phyloP scores from a whole-genome alignment of 2,888 invertebrate genomes.

The Leucania comma region DNA sequence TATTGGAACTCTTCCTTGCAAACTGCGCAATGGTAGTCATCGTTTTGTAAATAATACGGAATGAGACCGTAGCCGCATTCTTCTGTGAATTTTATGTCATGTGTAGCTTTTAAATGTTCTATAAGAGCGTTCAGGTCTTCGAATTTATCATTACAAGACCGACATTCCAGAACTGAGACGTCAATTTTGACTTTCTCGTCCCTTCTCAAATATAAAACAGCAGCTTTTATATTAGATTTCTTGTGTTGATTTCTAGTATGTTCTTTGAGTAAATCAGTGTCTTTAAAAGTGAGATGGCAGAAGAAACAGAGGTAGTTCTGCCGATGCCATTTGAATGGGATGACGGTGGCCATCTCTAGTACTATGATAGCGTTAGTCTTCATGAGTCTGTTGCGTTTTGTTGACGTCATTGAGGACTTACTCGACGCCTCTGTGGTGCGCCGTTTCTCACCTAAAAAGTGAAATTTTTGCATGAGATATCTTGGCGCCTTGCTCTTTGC shows the following conservation, averaged over 20 bases:
- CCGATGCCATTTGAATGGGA: conserved; percentile 87
- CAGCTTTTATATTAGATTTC: conserved; percentile 77
- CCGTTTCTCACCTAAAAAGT: conserved; percentile 80
- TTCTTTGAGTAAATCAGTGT: conserved; percentile 77
- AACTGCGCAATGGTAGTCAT: conserved; percentile 77
- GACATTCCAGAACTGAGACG: conserved; percentile 74
- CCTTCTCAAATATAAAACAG: conserved; percentile 80
- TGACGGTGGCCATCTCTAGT: conserved; percentile 79
- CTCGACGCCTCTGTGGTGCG: conserved; percentile 67
- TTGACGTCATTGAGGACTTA: conserved; percentile 80
- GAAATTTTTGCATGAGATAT: conserved; percentile 72
- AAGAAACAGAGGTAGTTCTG: conserved; percentile 86
- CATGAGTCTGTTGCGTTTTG: conserved; percentile 82
- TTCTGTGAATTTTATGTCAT: conserved; percentile 72
- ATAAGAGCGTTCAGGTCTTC: conserved; percentile 71
- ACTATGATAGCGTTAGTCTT: conserved; percentile 82
- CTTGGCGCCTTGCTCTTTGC: conserved; percentile 23
- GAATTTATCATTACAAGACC: conserved; percentile 69
- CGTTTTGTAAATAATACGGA: conserved; percentile 77
- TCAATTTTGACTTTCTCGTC: conserved; percentile 87
- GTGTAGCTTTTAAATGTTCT: conserved; percentile 75
- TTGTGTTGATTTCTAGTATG: conserved; percentile 80
- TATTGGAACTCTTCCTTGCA: conserved; percentile 81
- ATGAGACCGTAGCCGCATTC: conserved; percentile 79
- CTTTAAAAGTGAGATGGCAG: conserved; percentile 82